phyloP scores from a whole-genome alignment of 2,888 invertebrate species.

The Campoplex capitator region DNA sequence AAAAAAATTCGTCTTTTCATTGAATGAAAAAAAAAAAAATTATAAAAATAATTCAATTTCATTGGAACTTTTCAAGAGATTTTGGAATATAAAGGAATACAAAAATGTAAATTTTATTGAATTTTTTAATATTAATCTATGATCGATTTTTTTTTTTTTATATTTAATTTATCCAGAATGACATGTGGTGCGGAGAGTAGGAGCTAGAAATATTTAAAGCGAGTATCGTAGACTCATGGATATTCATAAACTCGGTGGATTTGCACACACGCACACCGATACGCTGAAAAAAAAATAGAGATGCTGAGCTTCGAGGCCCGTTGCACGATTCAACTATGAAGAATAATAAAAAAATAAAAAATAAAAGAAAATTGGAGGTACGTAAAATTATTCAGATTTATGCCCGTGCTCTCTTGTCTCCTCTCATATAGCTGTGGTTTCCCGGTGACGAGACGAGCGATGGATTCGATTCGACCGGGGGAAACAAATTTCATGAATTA shows the following conservation, averaged over 20 bases:
- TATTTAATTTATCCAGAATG: neutral
- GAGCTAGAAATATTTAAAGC: constrained; percentile 9
- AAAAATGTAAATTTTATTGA: neutral
- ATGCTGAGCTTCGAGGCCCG: neutral
- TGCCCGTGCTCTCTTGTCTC: constrained; percentile 75
- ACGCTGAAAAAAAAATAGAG: constrained; percentile 12
- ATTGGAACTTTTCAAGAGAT: neutral
- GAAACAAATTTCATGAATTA: constrained; percentile 83
- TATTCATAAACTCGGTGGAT: constrained; percentile 17
- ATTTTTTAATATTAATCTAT: neutral
- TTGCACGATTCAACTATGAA: constrained; percentile 62
- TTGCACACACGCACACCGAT: constrained; percentile 15
- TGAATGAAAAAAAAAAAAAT: no score
- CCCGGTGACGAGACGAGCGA: constrained; percentile 76
- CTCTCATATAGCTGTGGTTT: constrained; percentile 5
- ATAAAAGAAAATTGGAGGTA: constrained; percentile 79
- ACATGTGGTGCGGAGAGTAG: neutral
- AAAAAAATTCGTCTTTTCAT: neutral
- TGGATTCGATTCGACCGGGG: constrained; percentile 80
- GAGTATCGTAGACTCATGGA: constrained; percentile 17
- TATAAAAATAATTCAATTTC: neutral
- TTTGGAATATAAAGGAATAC: neutral
- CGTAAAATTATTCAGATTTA: constrained; percentile 83
- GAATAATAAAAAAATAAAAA: constrained; percentile 75
- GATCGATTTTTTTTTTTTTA: neutral